Base-by-base conservation (phyloP, 1,140 invertebrate species). In the Calliphora vicina region DNA sequence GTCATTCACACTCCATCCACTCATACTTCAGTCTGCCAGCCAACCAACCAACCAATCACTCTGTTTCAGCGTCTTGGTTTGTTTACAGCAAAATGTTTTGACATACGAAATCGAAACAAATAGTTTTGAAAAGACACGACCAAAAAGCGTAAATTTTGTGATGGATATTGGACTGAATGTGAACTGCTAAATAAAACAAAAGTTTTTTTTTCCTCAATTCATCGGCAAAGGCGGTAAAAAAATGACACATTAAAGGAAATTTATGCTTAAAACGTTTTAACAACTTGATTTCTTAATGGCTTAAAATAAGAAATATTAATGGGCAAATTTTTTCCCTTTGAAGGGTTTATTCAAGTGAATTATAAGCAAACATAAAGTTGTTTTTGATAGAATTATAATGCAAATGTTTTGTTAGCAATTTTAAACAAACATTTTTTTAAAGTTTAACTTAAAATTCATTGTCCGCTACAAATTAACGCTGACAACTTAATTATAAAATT, bases 31-130 rank as follows among this genome's bases (percentile, higher is more conserved):
- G 17, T 57, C 45, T 6, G 45, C 12, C 45, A 57, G 3, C 15
- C 45, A 57, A n/a, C 45, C 45, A 57, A 15, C 15, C 50, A 17
- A n/a, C 3, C 50, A 57, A n/a, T 57, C 50, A 57, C n/a, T n/a
- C 15, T 6, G 50, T 57, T 57, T 17, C 50, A 57, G 17, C n/a
- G 15, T n/a, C 50, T 57, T 6, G 13, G n/a, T 20, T 67, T 67
- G 5, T 23, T 12, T 67, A 12, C 61, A 67, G 61, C 61, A 67
- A 78, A 76, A 78, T 78, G 74, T 78, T 78, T 45, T 78, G 74
- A 78, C 74, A 78, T 43, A 42, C n/a, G 27, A 78, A 78, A 78
- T 78, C 74, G 74, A 23, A 78, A 78, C 42, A 78, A 78, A 78
- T 78, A 43, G 74, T 43, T 78, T 67, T 67, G 20, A 78, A 78